phyloP scores from a whole-genome alignment of 2,888 invertebrate species.

The Andrena bucephala region DNA sequence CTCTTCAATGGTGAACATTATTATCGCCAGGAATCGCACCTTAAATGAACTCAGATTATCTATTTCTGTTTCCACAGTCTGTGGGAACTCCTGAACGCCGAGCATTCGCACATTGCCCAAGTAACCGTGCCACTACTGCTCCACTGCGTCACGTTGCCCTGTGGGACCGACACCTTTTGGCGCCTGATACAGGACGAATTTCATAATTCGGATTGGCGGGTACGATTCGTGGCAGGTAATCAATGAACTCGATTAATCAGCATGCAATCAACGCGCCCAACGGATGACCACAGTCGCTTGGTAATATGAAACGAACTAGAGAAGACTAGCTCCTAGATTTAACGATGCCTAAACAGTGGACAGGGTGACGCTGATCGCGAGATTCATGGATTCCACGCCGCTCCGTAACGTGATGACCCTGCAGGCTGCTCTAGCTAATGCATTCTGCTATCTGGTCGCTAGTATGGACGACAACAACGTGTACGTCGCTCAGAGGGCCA shows the following conservation, averaged over 20 bases:
- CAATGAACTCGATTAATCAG: too few relatives aligned
- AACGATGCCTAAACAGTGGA: conserved; percentile 88
- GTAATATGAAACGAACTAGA: not conserved
- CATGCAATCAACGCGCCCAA: too few relatives aligned
- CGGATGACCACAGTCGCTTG: too few relatives aligned
- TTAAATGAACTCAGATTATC: not conserved
- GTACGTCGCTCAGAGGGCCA: conserved; percentile 97
- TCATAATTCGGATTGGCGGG: conserved; percentile 94
- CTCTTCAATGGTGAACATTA: too few relatives aligned
- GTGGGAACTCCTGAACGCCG: conserved; percentile 96
- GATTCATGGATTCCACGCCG: conserved; percentile 96
- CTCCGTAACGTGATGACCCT: conserved; percentile 93
- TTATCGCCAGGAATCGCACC: too few relatives aligned
- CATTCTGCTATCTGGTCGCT: conserved; percentile 98
- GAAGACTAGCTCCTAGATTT: not conserved
- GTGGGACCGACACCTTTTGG: conserved; percentile 98
- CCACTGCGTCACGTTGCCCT: conserved; percentile 97
- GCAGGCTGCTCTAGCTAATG: conserved; percentile 97
- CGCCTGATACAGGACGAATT: conserved; percentile 97
- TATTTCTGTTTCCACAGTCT: conserved; percentile 87
- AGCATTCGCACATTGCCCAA: conserved; percentile 97
- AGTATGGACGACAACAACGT: conserved; percentile 98
- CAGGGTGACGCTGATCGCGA: conserved; percentile 95
- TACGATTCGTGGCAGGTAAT: conserved; percentile 94
- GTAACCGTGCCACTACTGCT: conserved; percentile 96